Percentiles rank a stretch among this genome's conserved stretches.
phyloP scores from a whole-genome alignment of 2,888 invertebrate genomes.

The Kuschelorhynchus macadamiae region DNA sequence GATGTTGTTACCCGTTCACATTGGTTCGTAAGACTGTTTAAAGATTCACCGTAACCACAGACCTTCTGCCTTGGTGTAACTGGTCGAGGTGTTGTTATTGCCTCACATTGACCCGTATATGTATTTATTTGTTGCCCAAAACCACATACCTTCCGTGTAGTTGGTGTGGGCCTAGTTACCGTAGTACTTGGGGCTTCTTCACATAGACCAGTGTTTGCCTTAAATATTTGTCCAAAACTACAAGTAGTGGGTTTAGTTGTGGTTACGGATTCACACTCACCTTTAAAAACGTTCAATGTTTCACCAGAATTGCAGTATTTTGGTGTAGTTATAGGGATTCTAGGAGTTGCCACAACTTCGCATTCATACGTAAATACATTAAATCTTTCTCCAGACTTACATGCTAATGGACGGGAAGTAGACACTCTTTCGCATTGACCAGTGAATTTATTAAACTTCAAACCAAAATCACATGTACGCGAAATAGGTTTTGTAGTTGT shows the following conservation, averaged over 20 bases:
- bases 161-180: constrained; percentile 35
- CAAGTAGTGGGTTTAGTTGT: too few species aligned
- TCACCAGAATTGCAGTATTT: constrained; percentile 65
- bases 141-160: constrained; percentile 17
- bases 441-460: constrained; percentile 19
- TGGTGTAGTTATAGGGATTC: constrained; percentile 28
- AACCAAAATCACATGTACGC: constrained; percentile 5
- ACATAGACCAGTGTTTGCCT: too few species aligned
- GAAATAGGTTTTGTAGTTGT: neutral
- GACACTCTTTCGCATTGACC: constrained; percentile 21
- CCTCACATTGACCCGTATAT: constrained; percentile 31
- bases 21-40: constrained; percentile 2
- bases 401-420: neutral
- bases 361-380: neutral
- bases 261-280: constrained; percentile 51
- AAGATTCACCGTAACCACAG: constrained; percentile 21
- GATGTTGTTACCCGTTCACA: constrained; percentile 24
- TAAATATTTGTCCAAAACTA: too few species aligned
- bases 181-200: too few species aligned
- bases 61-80: too few species aligned
- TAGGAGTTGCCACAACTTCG: neutral
- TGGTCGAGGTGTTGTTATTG: too few species aligned
- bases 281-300: constrained; percentile 54
- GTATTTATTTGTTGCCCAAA: constrained; percentile 21
- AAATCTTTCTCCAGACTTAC: neutral